phyloP scores from a whole-genome alignment of 2,888 invertebrate genomes.

The Homarus gammarus region DNA sequence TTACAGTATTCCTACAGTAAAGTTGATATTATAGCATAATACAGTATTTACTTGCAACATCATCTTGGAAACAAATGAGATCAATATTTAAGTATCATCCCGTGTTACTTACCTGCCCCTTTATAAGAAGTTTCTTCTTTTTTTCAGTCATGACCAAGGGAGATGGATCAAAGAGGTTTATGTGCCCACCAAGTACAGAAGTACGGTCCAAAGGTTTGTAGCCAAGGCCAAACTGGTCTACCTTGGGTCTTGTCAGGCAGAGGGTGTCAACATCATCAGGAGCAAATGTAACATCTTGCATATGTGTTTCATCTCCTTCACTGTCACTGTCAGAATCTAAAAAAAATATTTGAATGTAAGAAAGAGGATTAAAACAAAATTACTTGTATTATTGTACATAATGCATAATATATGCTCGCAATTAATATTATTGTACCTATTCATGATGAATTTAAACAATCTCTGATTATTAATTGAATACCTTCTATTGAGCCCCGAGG shows the following conservation, averaged over 20 bases:
- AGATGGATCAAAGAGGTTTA: conserved; percentile 26
- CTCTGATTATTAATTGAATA: not conserved
- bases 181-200: conserved; percentile 74
- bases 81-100: no score
- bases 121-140: conserved; percentile 82
- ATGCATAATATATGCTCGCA: no score
- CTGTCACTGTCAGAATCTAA: conserved; percentile 80
- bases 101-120: conserved; percentile 80
- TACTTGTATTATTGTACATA: no score
- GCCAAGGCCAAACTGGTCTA: conserved; percentile 83
- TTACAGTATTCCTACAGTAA: no score
- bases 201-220: conserved; percentile 79
- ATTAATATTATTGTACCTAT: not conserved
- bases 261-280: conserved; percentile 90
- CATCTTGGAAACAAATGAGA: no score
- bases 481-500: not conserved
- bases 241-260: conserved; percentile 85
- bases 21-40: no score
- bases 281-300: conserved; percentile 83
- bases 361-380: no score
- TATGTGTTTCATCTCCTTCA: conserved; percentile 80
- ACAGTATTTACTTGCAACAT: no score
- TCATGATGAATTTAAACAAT: not conserved
- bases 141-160: conserved; percentile 80
- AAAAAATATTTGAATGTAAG: no score